Conservation (phyloP, 2,888 invertebrate species). For the Gastrophysa polygoni region DNA sequence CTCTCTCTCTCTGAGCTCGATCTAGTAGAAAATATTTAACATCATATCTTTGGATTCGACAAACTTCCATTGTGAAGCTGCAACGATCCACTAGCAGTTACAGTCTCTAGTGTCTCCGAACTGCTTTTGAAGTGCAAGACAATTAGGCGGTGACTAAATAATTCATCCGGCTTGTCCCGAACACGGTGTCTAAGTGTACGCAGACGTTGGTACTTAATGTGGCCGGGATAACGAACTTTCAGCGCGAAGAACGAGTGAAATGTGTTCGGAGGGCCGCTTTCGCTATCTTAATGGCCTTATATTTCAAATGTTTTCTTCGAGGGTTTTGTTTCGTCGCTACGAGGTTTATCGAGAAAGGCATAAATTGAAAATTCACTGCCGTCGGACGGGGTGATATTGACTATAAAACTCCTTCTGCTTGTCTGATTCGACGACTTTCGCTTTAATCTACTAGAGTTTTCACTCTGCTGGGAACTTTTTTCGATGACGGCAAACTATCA, state of each 20-base stretch:
- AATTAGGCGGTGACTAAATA: constrained; percentile 58
- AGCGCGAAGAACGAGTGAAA: constrained; percentile 33
- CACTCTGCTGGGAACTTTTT: too few relatives aligned
- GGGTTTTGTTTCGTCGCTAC: background rate
- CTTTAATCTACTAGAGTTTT: too few relatives aligned
- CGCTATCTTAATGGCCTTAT: constrained; percentile 24
- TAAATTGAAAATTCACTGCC: background rate
- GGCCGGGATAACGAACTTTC: constrained; percentile 47
- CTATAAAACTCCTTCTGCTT: background rate
- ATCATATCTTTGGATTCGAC: too few relatives aligned
- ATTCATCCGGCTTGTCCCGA: constrained; percentile 54
- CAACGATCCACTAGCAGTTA: too few relatives aligned
- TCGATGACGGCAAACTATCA: too few relatives aligned
- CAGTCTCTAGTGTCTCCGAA: background rate
- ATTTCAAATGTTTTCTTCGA: constrained; percentile 23
- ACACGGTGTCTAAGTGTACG: constrained; percentile 55
- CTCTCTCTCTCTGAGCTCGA: too few relatives aligned
- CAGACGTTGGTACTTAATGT: constrained; percentile 54
- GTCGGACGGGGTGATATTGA: background rate
- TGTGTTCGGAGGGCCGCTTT: constrained; percentile 30
- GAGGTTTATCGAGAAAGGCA: background rate
- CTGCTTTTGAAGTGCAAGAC: constrained; percentile 48
- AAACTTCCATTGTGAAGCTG: too few relatives aligned
- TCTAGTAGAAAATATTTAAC: too few relatives aligned
- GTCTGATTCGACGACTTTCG: too few relatives aligned